Evolutionary conservation across 2,113 vertebrate species (phyloP).

Genomic region (Pyxicephalus adspersus): DNA sequence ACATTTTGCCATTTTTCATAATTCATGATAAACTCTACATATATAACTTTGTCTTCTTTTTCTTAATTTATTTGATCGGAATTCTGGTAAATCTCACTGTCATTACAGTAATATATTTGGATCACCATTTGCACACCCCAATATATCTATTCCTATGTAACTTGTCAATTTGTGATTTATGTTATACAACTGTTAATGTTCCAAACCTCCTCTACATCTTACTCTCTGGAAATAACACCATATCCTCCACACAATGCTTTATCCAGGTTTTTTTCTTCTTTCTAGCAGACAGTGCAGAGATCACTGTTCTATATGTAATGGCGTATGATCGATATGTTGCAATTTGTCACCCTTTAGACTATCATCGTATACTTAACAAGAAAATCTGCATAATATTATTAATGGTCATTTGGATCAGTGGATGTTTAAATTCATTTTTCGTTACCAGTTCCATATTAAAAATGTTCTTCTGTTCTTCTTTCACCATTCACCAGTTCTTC

Average conservation of each 20-base stretch:
- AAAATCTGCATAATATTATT: neutral
- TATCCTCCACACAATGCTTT: conserved; percentile 43
- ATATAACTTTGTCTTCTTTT: neutral
- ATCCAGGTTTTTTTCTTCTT: conserved; percentile 56
- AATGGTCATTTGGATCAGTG: conserved; percentile 41
- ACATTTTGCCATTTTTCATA: too few species aligned
- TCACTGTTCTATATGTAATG: conserved; percentile 52
- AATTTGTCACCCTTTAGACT: conserved; percentile 55
- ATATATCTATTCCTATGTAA: conserved; percentile 60
- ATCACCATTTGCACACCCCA: conserved; percentile 26
- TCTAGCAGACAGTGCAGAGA: neutral
- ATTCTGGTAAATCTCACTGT: conserved; percentile 49
- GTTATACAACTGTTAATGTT: conserved; percentile 48
- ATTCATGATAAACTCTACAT: too few species aligned
- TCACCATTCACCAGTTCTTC: conserved; percentile 55
- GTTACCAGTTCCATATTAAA: conserved; percentile 26
- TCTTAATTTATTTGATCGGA: conserved; percentile 30
- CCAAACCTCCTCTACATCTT: conserved; percentile 54
- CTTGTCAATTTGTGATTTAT: conserved; percentile 56
- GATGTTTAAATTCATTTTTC: conserved; percentile 20
- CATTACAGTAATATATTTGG: conserved; percentile 12
- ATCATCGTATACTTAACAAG: conserved; percentile 30
- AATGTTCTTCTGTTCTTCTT: conserved; percentile 31
- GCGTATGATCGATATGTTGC: conserved; percentile 58
- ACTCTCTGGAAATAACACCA: conserved; percentile 12